These are phyloP conservation scores for Indri indri DNA, from an alignment of 2,113 vertebrate species.

Conservation along the genomic window DNA sequence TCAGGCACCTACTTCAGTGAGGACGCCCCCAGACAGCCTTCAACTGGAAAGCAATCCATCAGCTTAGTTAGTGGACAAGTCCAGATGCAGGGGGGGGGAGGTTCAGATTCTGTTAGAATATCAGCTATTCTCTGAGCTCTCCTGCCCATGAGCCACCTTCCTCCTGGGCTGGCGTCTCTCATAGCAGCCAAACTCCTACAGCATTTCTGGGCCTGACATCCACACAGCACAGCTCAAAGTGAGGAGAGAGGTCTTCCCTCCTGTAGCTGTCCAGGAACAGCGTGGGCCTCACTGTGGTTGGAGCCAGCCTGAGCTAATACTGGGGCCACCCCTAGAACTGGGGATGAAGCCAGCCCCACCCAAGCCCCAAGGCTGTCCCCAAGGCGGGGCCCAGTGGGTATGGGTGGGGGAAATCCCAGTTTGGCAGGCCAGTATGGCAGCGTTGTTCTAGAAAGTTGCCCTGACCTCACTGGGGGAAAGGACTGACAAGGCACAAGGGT, in stretches of 20 bases:
- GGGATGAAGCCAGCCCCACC: neutral
- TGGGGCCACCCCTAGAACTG: neutral
- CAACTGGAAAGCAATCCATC: too few relatives aligned
- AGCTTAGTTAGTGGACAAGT: neutral
- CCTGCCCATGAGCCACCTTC: too few relatives aligned
- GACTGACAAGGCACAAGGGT: neutral
- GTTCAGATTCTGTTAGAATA: neutral
- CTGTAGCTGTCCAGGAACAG: too few relatives aligned
- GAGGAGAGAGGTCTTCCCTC: neutral
- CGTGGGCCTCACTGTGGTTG: neutral
- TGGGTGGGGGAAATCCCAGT: too few relatives aligned
- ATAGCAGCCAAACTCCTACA: fast-evolving
- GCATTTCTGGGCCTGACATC: neutral
- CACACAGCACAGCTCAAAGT: neutral
- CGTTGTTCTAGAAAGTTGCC: neutral
- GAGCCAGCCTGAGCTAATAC: neutral
- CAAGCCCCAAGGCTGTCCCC: neutral
- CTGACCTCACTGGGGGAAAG: neutral
- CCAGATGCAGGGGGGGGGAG: neutral
- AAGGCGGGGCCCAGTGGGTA: neutral
- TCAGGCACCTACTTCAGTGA: neutral
- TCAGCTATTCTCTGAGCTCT: neutral
- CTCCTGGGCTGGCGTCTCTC: neutral
- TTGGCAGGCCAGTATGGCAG: neutral
- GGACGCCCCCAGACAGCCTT: neutral